phyloP scores from a whole-genome alignment of 2,888 invertebrate species.

The Phania funesta region DNA sequence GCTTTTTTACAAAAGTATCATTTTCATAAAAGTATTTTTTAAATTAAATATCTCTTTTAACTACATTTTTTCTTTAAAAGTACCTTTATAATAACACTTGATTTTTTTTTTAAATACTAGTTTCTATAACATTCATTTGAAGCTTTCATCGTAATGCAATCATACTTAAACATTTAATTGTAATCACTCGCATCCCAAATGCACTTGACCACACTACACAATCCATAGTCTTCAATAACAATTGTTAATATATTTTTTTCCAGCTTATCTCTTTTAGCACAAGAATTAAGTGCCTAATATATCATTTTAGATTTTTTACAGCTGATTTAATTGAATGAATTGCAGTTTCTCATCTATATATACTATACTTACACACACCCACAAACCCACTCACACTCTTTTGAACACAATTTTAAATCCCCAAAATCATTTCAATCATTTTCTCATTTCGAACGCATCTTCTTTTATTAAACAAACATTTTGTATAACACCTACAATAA shows the following conservation, averaged over 20 bases:
- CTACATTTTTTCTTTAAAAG: too few relatives aligned
- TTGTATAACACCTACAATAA: conserved; percentile 1
- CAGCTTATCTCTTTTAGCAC: neutral
- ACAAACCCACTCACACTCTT: neutral
- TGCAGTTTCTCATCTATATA: neutral
- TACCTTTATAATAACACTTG: too few relatives aligned
- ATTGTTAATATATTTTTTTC: neutral
- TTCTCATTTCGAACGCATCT: conserved; percentile 35
- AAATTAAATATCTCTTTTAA: too few relatives aligned
- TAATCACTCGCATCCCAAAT: neutral
- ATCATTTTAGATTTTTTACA: conserved; percentile 45
- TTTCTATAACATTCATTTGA: too few relatives aligned
- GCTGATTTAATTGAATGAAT: conserved; percentile 40
- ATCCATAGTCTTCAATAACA: neutral
- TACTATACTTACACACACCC: neutral
- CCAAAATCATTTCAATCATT: conserved; percentile 55
- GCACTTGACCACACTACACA: neutral
- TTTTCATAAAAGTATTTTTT: too few relatives aligned
- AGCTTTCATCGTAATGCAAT: too few relatives aligned
- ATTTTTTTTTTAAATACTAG: too few relatives aligned
- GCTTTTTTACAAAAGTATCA: neutral
- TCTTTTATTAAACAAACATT: conserved; percentile 48
- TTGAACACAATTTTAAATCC: conserved; percentile 19
- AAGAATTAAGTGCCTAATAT: conserved; percentile 22
- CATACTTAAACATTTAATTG: too few relatives aligned